Conservation (phyloP, 2,888 invertebrate species). For the Cancer borealis region DNA sequence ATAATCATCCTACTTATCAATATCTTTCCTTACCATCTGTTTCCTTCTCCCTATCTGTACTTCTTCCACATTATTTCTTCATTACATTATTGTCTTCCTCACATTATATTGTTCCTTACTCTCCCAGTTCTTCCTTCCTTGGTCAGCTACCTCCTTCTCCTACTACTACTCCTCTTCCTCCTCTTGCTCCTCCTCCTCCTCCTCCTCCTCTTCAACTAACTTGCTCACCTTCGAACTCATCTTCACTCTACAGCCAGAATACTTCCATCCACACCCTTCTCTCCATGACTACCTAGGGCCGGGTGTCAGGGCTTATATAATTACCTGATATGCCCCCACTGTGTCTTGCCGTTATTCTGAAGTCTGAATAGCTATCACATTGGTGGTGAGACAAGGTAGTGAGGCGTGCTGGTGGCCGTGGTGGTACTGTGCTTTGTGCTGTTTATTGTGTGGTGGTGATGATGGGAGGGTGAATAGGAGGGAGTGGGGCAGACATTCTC, state of each 20-base stretch:
- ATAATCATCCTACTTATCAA: background rate
- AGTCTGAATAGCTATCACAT: background rate
- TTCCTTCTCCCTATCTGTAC: background rate
- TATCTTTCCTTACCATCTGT: background rate
- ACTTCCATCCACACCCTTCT: background rate
- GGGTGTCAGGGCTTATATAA: constrained; percentile 12
- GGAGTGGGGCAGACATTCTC: background rate
- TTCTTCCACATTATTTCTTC: background rate
- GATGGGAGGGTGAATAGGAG: background rate
- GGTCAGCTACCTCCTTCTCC: background rate
- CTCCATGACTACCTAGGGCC: background rate
- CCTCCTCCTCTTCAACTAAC: background rate
- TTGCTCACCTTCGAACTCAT: constrained; percentile 38
- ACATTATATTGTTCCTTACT: background rate
- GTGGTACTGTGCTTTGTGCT: background rate
- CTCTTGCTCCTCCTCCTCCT: background rate
- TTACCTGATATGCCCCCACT: background rate
- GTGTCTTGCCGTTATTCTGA: background rate
- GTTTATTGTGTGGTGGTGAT: background rate
- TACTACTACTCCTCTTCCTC: background rate
- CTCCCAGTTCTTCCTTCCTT: background rate
- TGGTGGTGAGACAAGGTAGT: too few relatives aligned
- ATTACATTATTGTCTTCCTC: too few relatives aligned
- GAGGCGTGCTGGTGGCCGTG: background rate
- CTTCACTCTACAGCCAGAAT: constrained; percentile 12